phyloP scores from a whole-genome alignment of 30 jellyfish, hydroid and myxozoan species.

The Aurelia sp. region DNA sequence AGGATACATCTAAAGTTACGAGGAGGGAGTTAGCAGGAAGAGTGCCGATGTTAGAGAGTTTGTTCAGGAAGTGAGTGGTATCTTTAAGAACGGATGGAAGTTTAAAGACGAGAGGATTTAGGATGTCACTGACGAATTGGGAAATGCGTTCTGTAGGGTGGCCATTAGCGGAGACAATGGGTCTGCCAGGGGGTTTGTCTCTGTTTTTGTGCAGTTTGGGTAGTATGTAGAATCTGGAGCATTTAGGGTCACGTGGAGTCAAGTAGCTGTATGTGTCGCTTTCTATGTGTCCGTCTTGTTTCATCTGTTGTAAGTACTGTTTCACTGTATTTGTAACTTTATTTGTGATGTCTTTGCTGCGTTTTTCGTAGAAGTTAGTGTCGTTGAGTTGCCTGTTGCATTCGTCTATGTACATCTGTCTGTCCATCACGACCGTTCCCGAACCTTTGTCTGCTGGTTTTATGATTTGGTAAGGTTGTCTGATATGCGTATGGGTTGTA shows the following conservation, averaged over 20 bases:
- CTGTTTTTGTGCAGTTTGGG: constrained; percentile 28
- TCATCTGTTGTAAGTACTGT: constrained; percentile 6
- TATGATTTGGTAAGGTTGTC: not conserved
- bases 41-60: not conserved
- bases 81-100: constrained; percentile 18
- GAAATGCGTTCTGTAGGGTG: constrained; percentile 45
- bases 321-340: constrained; percentile 25
- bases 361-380: constrained; percentile 24
- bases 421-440: constrained; percentile 6
- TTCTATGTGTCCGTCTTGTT: constrained; percentile 18
- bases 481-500: not conserved
- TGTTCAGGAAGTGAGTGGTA: constrained; percentile 15
- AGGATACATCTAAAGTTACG: constrained; percentile 1
- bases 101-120: constrained; percentile 18
- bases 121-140: constrained; percentile 34
- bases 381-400: constrained; percentile 26
- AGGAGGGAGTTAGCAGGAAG: constrained; percentile 8
- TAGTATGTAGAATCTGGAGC: constrained; percentile 8
- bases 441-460: too few species aligned
- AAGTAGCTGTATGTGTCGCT: constrained; percentile 11
- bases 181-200: constrained; percentile 12
- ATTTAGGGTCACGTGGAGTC: constrained; percentile 1
- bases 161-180: constrained; percentile 18
- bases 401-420: constrained; percentile 1
- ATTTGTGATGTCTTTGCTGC: constrained; percentile 14